Evolutionary conservation across 2,113 vertebrate genomes (phyloP).

Genomic region (Spermophilus dauricus): DNA sequence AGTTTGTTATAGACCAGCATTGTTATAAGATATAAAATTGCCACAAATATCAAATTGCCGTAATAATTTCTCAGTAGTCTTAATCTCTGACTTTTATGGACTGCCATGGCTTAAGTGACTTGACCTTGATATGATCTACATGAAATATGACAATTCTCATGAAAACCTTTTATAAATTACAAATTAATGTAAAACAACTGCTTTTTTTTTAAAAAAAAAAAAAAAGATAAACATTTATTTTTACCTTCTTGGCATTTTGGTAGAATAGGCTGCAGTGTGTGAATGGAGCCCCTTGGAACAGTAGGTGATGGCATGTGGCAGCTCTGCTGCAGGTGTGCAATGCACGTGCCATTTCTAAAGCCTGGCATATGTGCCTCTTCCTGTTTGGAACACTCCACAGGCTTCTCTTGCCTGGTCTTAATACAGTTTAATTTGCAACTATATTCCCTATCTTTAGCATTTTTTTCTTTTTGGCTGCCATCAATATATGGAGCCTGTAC

Average conservation of each 20-base stretch:
- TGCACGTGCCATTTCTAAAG: neutral
- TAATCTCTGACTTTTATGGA: neutral
- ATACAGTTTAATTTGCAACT: accelerated
- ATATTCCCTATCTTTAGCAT: neutral
- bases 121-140: neutral
- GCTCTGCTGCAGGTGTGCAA: accelerated
- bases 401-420: neutral
- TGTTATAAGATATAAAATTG: neutral
- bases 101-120: neutral
- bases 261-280: neutral
- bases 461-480: neutral
- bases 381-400: neutral
- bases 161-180: neutral
- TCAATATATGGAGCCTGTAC: too few relatives aligned
- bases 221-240: neutral
- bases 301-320: neutral
- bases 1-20: neutral
- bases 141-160: neutral
- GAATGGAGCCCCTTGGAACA: neutral
- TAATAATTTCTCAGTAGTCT: neutral
- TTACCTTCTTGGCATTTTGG: neutral
- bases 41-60: neutral
- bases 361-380: neutral
- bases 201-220: neutral
- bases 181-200: neutral